phyloP scores from a whole-genome alignment of 2,888 invertebrate species.

The Ornithoptera alexandrae region DNA sequence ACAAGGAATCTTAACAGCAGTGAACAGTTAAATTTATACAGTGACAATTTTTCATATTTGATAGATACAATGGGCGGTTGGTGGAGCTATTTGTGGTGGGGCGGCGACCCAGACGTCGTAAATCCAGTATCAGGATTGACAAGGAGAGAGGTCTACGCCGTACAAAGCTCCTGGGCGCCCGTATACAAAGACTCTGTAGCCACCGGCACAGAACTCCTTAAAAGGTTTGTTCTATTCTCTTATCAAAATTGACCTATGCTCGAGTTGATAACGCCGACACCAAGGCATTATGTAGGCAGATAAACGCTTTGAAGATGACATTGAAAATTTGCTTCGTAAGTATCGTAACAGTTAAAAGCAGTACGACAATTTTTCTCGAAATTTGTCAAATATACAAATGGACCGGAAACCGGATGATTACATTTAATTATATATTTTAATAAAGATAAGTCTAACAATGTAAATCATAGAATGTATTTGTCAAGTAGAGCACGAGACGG shows the following conservation, averaged over 20 bases:
- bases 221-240: slow-evolving; percentile 50
- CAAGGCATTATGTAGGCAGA: neutral
- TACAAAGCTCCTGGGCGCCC: slow-evolving; percentile 65
- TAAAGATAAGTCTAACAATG: neutral
- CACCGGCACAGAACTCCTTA: slow-evolving; percentile 65
- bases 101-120: slow-evolving; percentile 60
- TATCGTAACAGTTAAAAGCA: too few species aligned
- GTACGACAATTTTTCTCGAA: neutral
- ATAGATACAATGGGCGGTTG: slow-evolving; percentile 61
- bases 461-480: neutral
- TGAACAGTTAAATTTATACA: neutral
- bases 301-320: neutral
- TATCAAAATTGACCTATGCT: neutral
- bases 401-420: neutral
- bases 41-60: neutral
- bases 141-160: slow-evolving; percentile 55
- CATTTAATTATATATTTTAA: neutral
- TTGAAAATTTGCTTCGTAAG: neutral
- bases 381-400: neutral
- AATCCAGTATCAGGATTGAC: slow-evolving; percentile 60
- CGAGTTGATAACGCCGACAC: neutral
- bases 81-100: slow-evolving; percentile 69
- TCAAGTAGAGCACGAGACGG: neutral
- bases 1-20: too few species aligned
- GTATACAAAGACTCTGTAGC: slow-evolving; percentile 53